Base-by-base conservation (phyloP, 2,888 invertebrate species). In the Campoletis raptor region DNA sequence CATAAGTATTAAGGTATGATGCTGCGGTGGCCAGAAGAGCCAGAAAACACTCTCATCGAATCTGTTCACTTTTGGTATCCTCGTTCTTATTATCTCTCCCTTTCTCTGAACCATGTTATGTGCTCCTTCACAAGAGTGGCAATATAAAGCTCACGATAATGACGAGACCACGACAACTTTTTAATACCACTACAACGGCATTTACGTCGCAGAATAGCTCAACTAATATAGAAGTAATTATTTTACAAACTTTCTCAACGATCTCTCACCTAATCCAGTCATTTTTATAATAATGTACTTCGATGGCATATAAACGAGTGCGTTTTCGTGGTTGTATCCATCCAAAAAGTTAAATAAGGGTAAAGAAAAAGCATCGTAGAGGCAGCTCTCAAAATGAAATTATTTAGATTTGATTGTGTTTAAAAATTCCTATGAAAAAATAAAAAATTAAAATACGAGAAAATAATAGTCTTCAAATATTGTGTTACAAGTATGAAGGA, bases 1-100 rank as follows among this genome's bases (percentile, higher is more conserved):
- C 40, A 21, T 8, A 40, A 52, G 52, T 61, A 37, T 70, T 61
- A 10, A 10, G 30, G 15, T 12, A 69, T 40, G 18, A 69, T 40
- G 18, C n/a, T 54, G 69, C 54, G 40, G 52, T 42, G 42, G 67
- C 42, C 42, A 30, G n/a, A 36, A 57, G 54, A 79, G 69, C 7
- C 69, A 7, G 24, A 69, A 69, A 24, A 69, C 79, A 82, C 85
- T 81, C 89, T 88, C 90, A 89, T 89, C 89, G 89, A 89, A 84
- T 81, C 89, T 85, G 82, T 79, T 78, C 73, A 76, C 76, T 61
- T 73, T 74, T 12, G 36, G 18, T 21, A 30, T 66, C 66, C 72
- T 48, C 52, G 36, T 52, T 52, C 37, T 54, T 54, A 4, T 37
- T 69, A 15, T 40, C 45, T 37, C 80, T 83, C 37, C 3, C 54